A percentile compares a stretch with the other conserved stretches of the same genome.
Evolutionary conservation across 1,140 invertebrate genomes (phyloP).

Genomic region (Muscidifurax raptorellus): DNA sequence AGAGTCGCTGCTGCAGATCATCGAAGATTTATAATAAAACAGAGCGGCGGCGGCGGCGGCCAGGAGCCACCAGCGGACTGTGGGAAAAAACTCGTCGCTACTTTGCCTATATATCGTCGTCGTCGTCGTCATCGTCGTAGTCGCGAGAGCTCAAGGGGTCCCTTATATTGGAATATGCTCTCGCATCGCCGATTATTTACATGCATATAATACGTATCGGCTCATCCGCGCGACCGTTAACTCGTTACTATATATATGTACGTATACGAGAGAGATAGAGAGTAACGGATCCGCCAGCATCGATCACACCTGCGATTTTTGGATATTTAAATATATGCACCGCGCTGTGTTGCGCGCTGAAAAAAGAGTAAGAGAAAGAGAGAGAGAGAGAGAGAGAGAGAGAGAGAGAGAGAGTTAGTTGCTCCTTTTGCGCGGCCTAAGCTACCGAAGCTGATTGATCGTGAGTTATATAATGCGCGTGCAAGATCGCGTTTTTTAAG

Average conservation of each 20-base stretch:
- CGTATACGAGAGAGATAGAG: neutral
- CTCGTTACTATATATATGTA: neutral
- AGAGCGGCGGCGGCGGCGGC: conserved; percentile 33
- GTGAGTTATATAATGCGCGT: neutral
- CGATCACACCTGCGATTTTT: conserved; percentile 35
- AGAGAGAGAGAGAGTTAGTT: neutral
- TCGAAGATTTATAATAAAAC: conserved; percentile 72
- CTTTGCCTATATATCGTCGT: conserved; percentile 68
- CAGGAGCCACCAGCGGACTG: conserved; percentile 63
- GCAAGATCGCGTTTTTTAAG: neutral
- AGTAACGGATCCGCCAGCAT: neutral
- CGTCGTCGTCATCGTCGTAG: too few relatives aligned
- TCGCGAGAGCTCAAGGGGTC: too few relatives aligned
- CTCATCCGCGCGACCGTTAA: conserved; percentile 18
- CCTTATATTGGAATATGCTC: neutral
- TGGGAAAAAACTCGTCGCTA: conserved; percentile 60
- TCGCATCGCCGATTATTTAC: conserved; percentile 25
- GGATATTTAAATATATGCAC: conserved; percentile 40
- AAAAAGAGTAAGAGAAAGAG: too few relatives aligned
- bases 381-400: too few relatives aligned
- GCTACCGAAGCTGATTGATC: conserved; percentile 34
- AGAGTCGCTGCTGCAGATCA: conserved; percentile 57
- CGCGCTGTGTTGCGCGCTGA: neutral
- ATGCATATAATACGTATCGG: conserved; percentile 10
- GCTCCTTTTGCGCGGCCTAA: conserved; percentile 5